Base-by-base conservation (phyloP, 2,113 vertebrate species). In the Eleginops maclovinus region DNA sequence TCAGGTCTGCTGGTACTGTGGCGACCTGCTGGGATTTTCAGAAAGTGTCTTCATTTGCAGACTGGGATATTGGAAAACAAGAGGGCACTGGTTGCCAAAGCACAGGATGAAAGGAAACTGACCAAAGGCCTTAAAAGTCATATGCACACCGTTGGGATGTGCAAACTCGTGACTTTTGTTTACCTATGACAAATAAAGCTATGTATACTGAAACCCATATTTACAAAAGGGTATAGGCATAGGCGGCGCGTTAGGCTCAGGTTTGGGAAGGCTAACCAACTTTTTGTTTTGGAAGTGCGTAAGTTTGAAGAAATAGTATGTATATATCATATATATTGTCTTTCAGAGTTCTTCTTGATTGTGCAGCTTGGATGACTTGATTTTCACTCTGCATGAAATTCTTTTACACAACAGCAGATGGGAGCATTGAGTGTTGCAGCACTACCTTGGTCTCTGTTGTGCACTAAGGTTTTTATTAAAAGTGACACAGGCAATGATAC, bases 381-480 rank as follows among this genome's bases (percentile, higher is more conserved):
- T 11, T 40, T 14, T 72, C 40, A 54, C 31, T 53, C 14, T 71
- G 9, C 46, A n/a, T 80, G 76, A 59, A 79, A 46, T 79, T 73
- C 58, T 43, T 28, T 41, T 4, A 43, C 1, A 2, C 4, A 31
- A 65, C 85, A 81, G 66, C 71, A 87, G 85, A 69, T 72, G 68
- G 76, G 26, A 31, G 43, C 65, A 61, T 7, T 9, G 7, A 26
- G 7, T 61, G 12, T 41, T 44, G 31, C 2, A 17, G 12, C 2
- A 26, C 22, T 7, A 7, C 1, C 19, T 1, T 14, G 31, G 7
- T 16, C 9, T 44, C 31, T 4, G 13, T 9, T 44, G 14, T 22
- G 56, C 56, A 50, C 14, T 36, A 2, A 6, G 17, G 10, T 16
- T 19, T 53, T 72, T 62, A 31, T 26, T 44, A 6, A 41, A 11